Base-by-base conservation (phyloP, 2,888 invertebrate genomes). In the Drosophila paracracens region DNA sequence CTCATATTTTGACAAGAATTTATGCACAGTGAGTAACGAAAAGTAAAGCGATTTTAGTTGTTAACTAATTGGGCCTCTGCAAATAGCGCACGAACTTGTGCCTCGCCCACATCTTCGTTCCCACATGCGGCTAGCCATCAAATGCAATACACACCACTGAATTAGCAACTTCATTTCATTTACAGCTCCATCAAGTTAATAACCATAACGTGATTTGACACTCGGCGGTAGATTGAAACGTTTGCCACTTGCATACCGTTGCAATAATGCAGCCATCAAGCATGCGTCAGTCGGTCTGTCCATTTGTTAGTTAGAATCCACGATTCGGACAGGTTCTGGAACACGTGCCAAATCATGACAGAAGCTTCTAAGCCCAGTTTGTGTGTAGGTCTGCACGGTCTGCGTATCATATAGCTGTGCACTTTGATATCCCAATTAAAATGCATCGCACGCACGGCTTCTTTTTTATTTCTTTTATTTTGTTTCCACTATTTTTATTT, bases 131-230 rank as follows among this genome's bases (percentile, higher is more conserved):
- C 29, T 56, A 54, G 71, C 36, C 25, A 53, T 29, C 62, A 65
- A 65, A 36, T 66, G 66, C 51, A 56, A 50, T 59, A 6, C 52
- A 53, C 36, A 66, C 54, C 54, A 38, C 50, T 62, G 54, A 67
- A 73, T 76, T 75, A 73, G 73, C 66, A 78, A 63, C 66, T 81
- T 84, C 70, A 81, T 79, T 81, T 82, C 65, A 74, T 77, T 69
- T 58, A 74, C 80, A 67, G 72, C 72, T 74, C 73, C 65, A 70
- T 79, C 74, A 70, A 74, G 74, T 71, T 76, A 80, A 82, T 82
- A 74, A 81, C 70, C 52, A 50, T 71, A 74, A 79, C 69, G 69
- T 76, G 75, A 53, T 59, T 74, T 76, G 70, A 66, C 53, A 61
- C 66, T 57, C 48, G 59, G 61, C 77, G 81, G 79, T 57, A 70